These are phyloP conservation scores for Oryzias dopingdopingensis DNA, from an alignment of 2,797 vertebrate species.

Conservation along the genomic window DNA sequence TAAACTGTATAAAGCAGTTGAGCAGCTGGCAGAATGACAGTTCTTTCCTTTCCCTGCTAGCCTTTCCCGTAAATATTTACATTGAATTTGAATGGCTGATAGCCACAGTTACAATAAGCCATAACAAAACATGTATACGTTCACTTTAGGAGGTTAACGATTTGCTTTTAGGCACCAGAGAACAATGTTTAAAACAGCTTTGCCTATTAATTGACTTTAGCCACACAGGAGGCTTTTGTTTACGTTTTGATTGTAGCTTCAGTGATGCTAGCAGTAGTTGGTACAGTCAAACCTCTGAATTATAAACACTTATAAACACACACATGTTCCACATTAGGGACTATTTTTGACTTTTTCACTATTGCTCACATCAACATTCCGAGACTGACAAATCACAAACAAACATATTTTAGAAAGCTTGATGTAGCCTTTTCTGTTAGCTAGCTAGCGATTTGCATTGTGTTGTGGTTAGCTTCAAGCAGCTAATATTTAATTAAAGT, in stretches of 20 bases:
- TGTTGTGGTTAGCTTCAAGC: constrained; percentile 49
- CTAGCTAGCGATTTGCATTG: constrained; percentile 51
- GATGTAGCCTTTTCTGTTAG: constrained; percentile 37
- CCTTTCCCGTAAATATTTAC: not conserved
- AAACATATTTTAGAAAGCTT: constrained; percentile 44
- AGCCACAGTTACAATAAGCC: not conserved
- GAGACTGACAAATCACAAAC: constrained; percentile 36
- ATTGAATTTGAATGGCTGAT: not conserved
- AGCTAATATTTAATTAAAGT: constrained; percentile 23
- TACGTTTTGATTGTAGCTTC: constrained; percentile 56
- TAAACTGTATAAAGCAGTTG: not conserved
- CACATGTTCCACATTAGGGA: too few species aligned
- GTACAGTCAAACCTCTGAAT: not conserved
- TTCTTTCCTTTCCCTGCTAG: not conserved
- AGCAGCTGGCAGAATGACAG: not conserved
- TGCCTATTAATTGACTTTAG: constrained; percentile 3
- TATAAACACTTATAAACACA: too few species aligned
- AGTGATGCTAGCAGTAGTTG: constrained; percentile 26
- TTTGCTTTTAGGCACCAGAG: too few species aligned
- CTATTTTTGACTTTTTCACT: too few species aligned
- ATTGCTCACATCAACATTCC: too few species aligned
- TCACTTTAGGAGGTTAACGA: too few species aligned
- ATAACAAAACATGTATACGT: not conserved
- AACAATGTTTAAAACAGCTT: too few species aligned
- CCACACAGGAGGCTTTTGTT: constrained; percentile 56